phyloP scores from a whole-genome alignment of 2,113 vertebrate species.

The Struthio camelus region DNA sequence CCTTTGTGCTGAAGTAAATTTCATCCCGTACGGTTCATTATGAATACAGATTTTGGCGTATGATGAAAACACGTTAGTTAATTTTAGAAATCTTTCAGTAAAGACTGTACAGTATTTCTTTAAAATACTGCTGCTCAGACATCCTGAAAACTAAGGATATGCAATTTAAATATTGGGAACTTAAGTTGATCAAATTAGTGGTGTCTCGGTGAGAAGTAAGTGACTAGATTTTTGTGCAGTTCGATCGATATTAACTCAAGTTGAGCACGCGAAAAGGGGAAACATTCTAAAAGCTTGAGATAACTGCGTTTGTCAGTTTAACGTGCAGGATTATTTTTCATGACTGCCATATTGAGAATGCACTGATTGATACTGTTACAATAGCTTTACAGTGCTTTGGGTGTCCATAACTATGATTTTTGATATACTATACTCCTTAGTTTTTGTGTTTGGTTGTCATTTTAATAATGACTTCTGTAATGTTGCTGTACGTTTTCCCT shows the following conservation, averaged over 20 bases:
- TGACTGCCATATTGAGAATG: neutral
- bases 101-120: neutral
- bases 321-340: neutral
- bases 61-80: neutral
- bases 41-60: neutral
- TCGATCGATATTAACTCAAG: neutral
- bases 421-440: neutral
- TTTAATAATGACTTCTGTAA: neutral
- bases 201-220: neutral
- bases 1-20: neutral
- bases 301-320: neutral
- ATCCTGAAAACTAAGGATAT: accelerated
- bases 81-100: neutral
- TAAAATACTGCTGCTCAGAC: neutral
- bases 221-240: neutral
- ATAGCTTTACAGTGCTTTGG: neutral
- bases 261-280: neutral
- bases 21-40: neutral
- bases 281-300: neutral
- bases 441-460: neutral
- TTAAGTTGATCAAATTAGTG: neutral
- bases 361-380: neutral
- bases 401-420: neutral
- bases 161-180: neutral
- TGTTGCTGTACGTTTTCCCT: neutral